Percentiles rank a stretch among this genome's conserved stretches.
Conservation (phyloP, 2,888 invertebrate species). For the Melinopterus prodromus region DNA sequence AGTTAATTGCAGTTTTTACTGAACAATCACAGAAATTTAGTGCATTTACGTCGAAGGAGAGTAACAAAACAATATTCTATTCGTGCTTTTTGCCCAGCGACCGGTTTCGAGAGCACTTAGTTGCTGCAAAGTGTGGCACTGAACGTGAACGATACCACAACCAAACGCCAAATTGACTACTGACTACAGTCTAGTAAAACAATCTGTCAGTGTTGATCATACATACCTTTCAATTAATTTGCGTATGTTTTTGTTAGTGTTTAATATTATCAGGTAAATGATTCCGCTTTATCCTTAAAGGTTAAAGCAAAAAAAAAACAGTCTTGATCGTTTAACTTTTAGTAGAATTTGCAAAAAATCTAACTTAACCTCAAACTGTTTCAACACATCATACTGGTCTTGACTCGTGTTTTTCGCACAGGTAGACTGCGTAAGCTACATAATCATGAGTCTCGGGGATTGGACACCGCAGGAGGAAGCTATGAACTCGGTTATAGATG, state of each 20-base stretch:
- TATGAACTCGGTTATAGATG: slow-evolving; percentile 92
- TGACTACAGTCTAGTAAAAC: not conserved
- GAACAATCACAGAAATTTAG: not conserved
- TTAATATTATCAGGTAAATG: slow-evolving; percentile 36
- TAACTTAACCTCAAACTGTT: slow-evolving; percentile 32
- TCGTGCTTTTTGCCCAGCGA: not conserved
- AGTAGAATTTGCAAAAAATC: slow-evolving; percentile 26
- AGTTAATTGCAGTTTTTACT: not conserved
- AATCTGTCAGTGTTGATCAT: slow-evolving; percentile 33
- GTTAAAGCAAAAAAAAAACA: not conserved
- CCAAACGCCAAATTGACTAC: not conserved
- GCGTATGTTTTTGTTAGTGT: slow-evolving; percentile 36
- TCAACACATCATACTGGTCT: slow-evolving; percentile 12
- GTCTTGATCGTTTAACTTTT: slow-evolving; percentile 19
- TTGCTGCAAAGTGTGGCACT: not conserved
- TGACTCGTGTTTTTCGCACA: slow-evolving; percentile 26
- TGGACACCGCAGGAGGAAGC: slow-evolving; percentile 98
- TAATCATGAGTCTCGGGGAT: slow-evolving; percentile 66
- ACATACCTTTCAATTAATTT: slow-evolving; percentile 34
- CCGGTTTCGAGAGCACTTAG: not conserved
- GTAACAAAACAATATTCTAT: not conserved
- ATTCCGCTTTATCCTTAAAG: not conserved
- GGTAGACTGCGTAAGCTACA: slow-evolving; percentile 19
- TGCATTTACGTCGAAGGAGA: not conserved
- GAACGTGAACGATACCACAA: not conserved